Evolutionary conservation across 2,797 vertebrate species (phyloP).

Genomic region (Podarcis siculus): DNA sequence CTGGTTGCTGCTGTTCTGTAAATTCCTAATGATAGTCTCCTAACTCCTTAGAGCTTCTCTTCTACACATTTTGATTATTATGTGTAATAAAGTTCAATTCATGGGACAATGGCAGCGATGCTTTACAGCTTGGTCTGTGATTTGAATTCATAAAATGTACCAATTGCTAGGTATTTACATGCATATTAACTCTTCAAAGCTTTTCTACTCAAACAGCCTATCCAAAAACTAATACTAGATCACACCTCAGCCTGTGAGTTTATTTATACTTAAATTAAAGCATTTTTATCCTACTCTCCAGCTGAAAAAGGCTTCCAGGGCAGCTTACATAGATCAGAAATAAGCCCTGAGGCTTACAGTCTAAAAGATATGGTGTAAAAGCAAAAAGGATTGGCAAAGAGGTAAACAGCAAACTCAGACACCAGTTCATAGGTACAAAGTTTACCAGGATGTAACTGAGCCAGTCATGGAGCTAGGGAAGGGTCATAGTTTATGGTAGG

Average conservation of each 20-base stretch:
- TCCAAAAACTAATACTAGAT: not conserved
- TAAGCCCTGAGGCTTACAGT: no score
- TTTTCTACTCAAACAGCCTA: not conserved
- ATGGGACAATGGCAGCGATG: not conserved
- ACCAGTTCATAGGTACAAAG: no score
- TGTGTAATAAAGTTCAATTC: not conserved
- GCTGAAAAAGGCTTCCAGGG: no score
- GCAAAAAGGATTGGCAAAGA: no score
- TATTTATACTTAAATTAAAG: not conserved
- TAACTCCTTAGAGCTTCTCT: not conserved
- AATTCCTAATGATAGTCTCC: not conserved
- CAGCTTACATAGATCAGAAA: no score
- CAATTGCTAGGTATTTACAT: not conserved
- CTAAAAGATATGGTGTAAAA: no score
- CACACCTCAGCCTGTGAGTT: not conserved
- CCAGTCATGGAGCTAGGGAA: no score
- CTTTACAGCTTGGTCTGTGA: not conserved
- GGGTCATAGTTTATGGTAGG: no score
- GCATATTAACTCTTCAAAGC: not conserved
- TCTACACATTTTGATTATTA: not conserved
- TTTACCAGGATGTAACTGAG: no score
- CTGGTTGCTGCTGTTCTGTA: not conserved
- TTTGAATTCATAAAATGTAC: not conserved
- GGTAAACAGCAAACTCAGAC: no score
- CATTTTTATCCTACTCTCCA: no score